phyloP scores from a whole-genome alignment of 1,140 invertebrate genomes.

The Kradibia gibbosae region DNA sequence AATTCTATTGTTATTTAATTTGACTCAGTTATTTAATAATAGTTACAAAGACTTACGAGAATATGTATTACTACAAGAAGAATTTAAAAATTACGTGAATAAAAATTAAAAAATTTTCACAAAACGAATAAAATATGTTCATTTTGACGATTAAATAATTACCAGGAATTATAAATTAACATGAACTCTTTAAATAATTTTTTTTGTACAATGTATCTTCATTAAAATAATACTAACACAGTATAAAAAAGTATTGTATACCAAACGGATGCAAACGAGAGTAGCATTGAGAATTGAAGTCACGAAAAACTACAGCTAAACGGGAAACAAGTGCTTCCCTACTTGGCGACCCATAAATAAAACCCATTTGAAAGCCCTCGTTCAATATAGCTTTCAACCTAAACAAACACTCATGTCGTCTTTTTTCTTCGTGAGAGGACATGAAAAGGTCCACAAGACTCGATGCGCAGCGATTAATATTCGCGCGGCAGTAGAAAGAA shows the following conservation, averaged over 20 bases:
- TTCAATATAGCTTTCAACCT: not conserved
- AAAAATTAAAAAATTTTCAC: too few species aligned
- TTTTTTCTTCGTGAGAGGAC: not conserved
- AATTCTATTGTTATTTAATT: too few species aligned
- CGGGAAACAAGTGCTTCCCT: constrained; percentile 11
- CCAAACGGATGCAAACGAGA: not conserved
- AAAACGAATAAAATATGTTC: too few species aligned
- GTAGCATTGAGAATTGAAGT: not conserved
- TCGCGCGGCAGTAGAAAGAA: constrained; percentile 16
- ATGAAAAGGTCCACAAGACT: not conserved
- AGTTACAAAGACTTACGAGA: too few species aligned
- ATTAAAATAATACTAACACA: too few species aligned
- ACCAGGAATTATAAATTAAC: not conserved
- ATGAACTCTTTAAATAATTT: too few species aligned
- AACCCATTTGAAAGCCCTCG: constrained; percentile 28
- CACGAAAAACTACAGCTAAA: not conserved
- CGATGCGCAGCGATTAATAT: constrained; percentile 18
- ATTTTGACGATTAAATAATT: too few species aligned
- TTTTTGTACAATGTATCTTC: too few species aligned
- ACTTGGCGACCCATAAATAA: constrained; percentile 25
- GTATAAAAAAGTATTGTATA: too few species aligned
- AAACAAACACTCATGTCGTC: constrained; percentile 8
- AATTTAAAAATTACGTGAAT: too few species aligned
- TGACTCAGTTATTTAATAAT: too few species aligned
- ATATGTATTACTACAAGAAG: too few species aligned